These are phyloP conservation scores for Crenuchus spilurus DNA, from an alignment of 2,797 vertebrate genomes.

Conservation along the genomic window DNA sequence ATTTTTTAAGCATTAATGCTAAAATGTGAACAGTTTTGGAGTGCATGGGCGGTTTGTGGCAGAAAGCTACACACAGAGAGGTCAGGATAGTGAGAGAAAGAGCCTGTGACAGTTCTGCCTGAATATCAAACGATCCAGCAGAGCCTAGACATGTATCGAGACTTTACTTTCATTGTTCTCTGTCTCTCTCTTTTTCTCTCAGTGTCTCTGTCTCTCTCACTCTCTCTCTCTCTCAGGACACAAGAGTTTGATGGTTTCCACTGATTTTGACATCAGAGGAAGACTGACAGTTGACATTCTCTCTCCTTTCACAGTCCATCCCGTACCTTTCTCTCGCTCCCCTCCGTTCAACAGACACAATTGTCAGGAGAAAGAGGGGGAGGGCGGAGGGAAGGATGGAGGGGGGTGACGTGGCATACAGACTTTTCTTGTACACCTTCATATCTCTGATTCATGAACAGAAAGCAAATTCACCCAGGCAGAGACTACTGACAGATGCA, in stretches of 20 bases:
- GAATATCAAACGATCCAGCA: conserved; percentile 50
- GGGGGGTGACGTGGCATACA: conserved; percentile 41
- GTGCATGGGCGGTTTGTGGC: conserved; percentile 8
- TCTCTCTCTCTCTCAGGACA: conserved; percentile 44
- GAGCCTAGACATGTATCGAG: conserved; percentile 45
- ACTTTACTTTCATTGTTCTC: conserved; percentile 50
- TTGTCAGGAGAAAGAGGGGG: conserved; percentile 69
- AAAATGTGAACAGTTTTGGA: too few species aligned
- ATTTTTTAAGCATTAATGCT: too few species aligned
- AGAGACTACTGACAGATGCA: neutral
- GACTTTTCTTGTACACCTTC: conserved; percentile 32
- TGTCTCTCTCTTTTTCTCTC: conserved; percentile 53
- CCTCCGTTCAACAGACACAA: conserved; percentile 68
- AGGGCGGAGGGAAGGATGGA: conserved; percentile 1
- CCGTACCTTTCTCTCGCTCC: conserved; percentile 68
- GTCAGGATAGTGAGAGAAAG: conserved; percentile 24
- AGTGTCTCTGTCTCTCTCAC: conserved; percentile 55
- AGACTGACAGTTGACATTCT: conserved; percentile 87
- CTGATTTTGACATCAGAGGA: conserved; percentile 63
- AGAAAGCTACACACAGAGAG: conserved; percentile 22
- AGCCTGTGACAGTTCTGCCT: conserved; percentile 38
- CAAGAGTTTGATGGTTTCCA: conserved; percentile 54
- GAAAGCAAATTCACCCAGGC: conserved; percentile 1
- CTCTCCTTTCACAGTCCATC: conserved; percentile 67
- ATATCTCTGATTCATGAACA: conserved; percentile 53